Evolutionary conservation across 2,888 invertebrate species (phyloP).

Genomic region (Oligia latruncula): DNA sequence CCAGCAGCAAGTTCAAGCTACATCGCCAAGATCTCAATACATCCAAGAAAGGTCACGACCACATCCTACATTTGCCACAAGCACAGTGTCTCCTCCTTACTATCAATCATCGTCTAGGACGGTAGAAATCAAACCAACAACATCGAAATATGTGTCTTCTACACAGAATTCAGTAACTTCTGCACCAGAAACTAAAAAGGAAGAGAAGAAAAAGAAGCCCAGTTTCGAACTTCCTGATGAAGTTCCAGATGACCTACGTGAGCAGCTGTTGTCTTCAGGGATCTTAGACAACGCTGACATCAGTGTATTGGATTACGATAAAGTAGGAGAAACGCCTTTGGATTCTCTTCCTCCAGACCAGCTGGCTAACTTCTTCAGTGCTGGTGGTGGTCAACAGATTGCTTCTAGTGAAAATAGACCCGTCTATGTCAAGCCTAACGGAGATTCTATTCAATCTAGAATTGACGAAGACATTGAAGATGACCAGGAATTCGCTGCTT

Average conservation of each 20-base stretch:
- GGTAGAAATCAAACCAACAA: slow-evolving; percentile 87
- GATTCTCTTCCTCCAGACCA: slow-evolving; percentile 96
- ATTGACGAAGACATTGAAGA: slow-evolving; percentile 85
- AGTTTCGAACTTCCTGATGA: slow-evolving; percentile 94
- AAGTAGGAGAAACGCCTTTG: slow-evolving; percentile 95
- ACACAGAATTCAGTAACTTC: slow-evolving; percentile 86
- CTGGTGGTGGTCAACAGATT: slow-evolving; percentile 94
- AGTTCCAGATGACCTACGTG: slow-evolving; percentile 96
- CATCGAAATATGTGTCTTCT: slow-evolving; percentile 87
- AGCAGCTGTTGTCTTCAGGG: slow-evolving; percentile 95
- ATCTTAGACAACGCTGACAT: slow-evolving; percentile 97
- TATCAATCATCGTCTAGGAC: slow-evolving; percentile 86
- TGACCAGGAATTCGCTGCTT: slow-evolving; percentile 90
- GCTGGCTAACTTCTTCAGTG: slow-evolving; percentile 95
- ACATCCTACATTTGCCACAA: slow-evolving; percentile 77
- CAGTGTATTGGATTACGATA: slow-evolving; percentile 96
- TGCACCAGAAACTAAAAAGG: slow-evolving; percentile 84
- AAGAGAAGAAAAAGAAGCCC: slow-evolving; percentile 90
- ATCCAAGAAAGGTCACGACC: slow-evolving; percentile 84
- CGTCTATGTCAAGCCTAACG: slow-evolving; percentile 91
- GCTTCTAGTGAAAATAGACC: slow-evolving; percentile 93
- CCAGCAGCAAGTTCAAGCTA: slow-evolving; percentile 77
- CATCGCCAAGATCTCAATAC: slow-evolving; percentile 83
- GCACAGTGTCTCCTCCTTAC: slow-evolving; percentile 80
- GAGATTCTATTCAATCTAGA: slow-evolving; percentile 89